Base-by-base conservation (phyloP, 1,140 invertebrate species). In the Ceratosolen fusciceps region DNA sequence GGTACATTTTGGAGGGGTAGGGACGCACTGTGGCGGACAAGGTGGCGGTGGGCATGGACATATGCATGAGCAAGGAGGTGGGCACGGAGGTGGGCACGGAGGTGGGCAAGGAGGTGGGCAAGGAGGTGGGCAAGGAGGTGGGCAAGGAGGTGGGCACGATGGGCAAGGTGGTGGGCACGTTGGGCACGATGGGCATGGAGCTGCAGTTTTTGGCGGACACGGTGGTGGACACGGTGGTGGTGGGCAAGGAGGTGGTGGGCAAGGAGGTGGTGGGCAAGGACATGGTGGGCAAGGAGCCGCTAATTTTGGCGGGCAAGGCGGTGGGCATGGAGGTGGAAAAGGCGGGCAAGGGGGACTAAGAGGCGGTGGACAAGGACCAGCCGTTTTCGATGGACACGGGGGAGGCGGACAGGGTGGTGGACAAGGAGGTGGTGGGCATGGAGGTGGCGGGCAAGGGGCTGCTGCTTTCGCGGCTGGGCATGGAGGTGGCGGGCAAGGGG, bases 31-130 rank as follows among this genome's bases (percentile, higher is more conserved):
- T n/a, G n/a, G n/a, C n/a, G n/a, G n/a, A n/a, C n/a, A n/a, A n/a
- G n/a, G n/a, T 14, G 73, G 73, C 2, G 73, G 58, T 67, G 47
- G 70, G 16, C 49, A 72, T 34, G 4, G n/a, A n/a, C n/a, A 2
- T 31, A 43, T 37, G 31, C 31, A 34, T 56, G 49, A 31, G 14
- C 21, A 9, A 10, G 74, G 47, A 39, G 43, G 68, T 0, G 74
- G 75, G 54, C 74, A 77, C 10, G 8, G 16, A 16, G 39, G 43
- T 8, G n/a, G 12, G n/a, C n/a, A n/a, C n/a, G 14, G 10, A 43
- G 24, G 26, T 68, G 65, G 82, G 81, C 80, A 84, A 26, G 84
- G 82, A 34, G 83, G 81, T 21, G 79, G 79, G 47, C 70, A 82
- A 12, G 82, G 81, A 24, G 80, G 71, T 76, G 84, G 82, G 65